phyloP scores from a whole-genome alignment of 2,113 vertebrate genomes.

The Brachyhypopomus occidentalis region DNA sequence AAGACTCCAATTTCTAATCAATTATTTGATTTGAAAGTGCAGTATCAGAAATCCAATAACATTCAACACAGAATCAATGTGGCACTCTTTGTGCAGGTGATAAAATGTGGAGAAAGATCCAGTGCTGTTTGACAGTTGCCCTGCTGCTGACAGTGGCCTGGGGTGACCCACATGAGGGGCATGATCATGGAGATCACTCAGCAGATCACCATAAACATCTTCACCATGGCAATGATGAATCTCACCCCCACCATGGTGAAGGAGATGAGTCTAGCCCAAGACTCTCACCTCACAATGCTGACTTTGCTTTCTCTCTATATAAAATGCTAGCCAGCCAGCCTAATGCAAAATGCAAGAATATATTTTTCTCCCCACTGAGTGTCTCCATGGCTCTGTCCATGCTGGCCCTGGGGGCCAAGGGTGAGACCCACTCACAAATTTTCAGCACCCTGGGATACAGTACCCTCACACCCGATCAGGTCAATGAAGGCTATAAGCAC shows the following conservation, averaged over 20 bases:
- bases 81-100: slow-evolving; percentile 42
- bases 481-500: slow-evolving; percentile 65
- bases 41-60: no score
- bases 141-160: slow-evolving; percentile 61
- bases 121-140: slow-evolving; percentile 63
- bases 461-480: slow-evolving; percentile 35
- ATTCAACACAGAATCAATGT: no score
- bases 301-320: slow-evolving; percentile 79
- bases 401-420: slow-evolving; percentile 62
- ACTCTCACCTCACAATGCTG: slow-evolving; percentile 67
- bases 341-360: slow-evolving; percentile 63
- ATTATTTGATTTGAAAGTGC: no score
- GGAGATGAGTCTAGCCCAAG: not conserved
- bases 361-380: slow-evolving; percentile 74
- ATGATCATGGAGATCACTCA: slow-evolving; percentile 8
- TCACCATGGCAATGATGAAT: slow-evolving; percentile 51
- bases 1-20: no score
- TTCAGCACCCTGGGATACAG: slow-evolving; percentile 71
- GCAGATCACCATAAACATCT: slow-evolving; percentile 36
- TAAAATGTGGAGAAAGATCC: slow-evolving; percentile 66
- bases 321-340: slow-evolving; percentile 63
- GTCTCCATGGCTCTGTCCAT: slow-evolving; percentile 67
- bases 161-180: slow-evolving; percentile 49
- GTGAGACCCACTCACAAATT: slow-evolving; percentile 65
- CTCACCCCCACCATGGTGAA: slow-evolving; percentile 40